Evolutionary conservation across 2,113 vertebrate genomes (phyloP), one percentile per base, ranked within the genome.

Genomic region (Xerus inauris): DNA sequence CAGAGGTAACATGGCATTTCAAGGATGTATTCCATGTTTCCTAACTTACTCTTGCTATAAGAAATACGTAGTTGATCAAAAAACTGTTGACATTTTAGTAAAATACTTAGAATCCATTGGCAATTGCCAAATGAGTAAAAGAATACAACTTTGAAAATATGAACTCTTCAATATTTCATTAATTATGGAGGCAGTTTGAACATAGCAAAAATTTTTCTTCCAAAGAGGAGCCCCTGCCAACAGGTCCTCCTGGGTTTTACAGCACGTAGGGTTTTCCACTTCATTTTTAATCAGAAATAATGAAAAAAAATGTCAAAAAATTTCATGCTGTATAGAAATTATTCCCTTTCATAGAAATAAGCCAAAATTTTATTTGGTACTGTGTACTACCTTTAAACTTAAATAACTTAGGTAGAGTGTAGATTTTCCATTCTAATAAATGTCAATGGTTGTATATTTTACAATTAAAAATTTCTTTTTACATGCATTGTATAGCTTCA

Each of bases 351-450:
- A 57, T 45, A 69, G 35, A 38, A 7, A 14, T 45, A 96, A 83
- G 57, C 4, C 8, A 32, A 28, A 94, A 30, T 17, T 57, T 49
- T 47, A 87, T 57, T 54, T 91, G 20, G 40, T 47, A 4, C 47
- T 86, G 83, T 51, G 26, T 24, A 65, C 8, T 40, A 64, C 0
- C 1, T 8, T 85, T 83, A 92, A 62, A 49, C 72, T 51, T 32
- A 87, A 89, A 84, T 59, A 35, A 71, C 77, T 91, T 89, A 77
- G 49, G 57, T 77, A 90, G 11, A 87, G 8, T 90, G 17, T 73
- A 26, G 28, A 71, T 3, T 38, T 92, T 89, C 10, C 1, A 77
- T 40, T 83, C 47, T 42, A 81, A 62, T 47, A 82, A 45, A 51
- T 17, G 16, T 32, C 0, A 82, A 54, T 67, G 62, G 4, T 79